These are phyloP conservation scores for Scarus forsteni DNA, from an alignment of 2,797 vertebrate species.

Conservation along the genomic window DNA sequence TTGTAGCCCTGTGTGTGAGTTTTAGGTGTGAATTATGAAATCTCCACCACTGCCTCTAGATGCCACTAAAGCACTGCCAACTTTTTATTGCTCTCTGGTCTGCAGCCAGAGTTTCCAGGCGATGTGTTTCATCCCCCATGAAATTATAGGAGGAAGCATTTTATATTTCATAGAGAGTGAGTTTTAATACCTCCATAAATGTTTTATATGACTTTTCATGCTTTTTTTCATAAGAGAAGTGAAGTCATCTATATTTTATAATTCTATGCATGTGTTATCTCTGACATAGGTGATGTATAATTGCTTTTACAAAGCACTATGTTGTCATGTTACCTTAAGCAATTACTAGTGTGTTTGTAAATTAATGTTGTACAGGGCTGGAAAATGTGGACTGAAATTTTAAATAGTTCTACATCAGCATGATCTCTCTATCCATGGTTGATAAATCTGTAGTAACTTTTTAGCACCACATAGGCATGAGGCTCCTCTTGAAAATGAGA, in stretches of 20 bases:
- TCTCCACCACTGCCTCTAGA: slow-evolving; percentile 68
- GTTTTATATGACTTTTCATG: slow-evolving; percentile 1
- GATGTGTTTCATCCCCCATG: slow-evolving; percentile 12
- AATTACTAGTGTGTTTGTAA: not conserved
- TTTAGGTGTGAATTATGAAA: slow-evolving; percentile 8
- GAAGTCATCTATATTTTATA: not conserved
- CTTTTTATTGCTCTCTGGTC: slow-evolving; percentile 9
- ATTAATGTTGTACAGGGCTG: not conserved
- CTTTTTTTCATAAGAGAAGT: not conserved
- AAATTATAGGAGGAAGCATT: slow-evolving; percentile 5
- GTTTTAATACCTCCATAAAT: slow-evolving; percentile 23
- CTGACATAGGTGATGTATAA: not conserved
- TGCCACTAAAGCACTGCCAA: slow-evolving; percentile 64
- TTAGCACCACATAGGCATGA: too few species aligned
- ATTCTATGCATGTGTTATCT: not conserved
- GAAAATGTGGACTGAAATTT: too few species aligned
- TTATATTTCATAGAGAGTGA: slow-evolving; percentile 6
- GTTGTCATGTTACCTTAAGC: not conserved
- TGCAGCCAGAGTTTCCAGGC: not conserved
- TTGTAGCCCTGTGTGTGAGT: not conserved
- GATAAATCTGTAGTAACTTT: too few species aligned
- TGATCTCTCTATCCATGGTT: too few species aligned
- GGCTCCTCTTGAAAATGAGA: too few species aligned
- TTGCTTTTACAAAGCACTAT: not conserved
- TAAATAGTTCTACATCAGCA: too few species aligned